These are phyloP conservation scores for Lutraria lutraria DNA, from an alignment of 2,888 invertebrate species.

Conservation along the genomic window DNA sequence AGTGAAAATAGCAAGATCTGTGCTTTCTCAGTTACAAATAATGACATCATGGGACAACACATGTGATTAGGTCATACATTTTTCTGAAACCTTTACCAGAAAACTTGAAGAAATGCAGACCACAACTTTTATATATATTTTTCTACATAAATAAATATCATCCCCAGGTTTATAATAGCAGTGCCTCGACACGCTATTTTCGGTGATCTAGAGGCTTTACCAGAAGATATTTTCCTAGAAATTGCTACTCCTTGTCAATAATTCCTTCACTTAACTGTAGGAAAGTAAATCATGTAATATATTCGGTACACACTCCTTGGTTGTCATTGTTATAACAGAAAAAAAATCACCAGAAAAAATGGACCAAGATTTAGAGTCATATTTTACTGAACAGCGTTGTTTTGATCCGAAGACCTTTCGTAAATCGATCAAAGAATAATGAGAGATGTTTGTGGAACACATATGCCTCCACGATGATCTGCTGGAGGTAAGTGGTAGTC, in stretches of 20 bases:
- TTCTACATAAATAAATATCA: neutral
- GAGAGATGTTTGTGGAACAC: too few species aligned
- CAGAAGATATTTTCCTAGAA: neutral
- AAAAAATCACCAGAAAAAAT: neutral
- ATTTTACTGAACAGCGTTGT: neutral
- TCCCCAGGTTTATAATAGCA: neutral
- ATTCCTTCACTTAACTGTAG: constrained; percentile 32
- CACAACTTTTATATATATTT: neutral
- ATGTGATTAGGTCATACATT: too few species aligned
- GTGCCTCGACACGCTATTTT: constrained; percentile 28
- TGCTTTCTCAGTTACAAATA: too few species aligned
- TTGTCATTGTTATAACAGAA: neutral
- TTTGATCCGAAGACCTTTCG: too few species aligned
- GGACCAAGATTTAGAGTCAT: neutral
- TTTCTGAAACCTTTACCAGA: too few species aligned
- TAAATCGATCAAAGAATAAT: too few species aligned
- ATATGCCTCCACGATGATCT: too few species aligned
- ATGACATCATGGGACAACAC: too few species aligned
- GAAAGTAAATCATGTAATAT: neutral
- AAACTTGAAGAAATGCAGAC: neutral
- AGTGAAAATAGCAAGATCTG: too few species aligned
- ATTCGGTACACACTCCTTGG: neutral
- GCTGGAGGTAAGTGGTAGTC: too few species aligned
- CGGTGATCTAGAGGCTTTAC: neutral
- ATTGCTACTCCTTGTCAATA: constrained; percentile 27